A percentile compares a stretch with the other conserved stretches of the same genome.
phyloP scores from a whole-genome alignment of 2,113 vertebrate genomes.

The Kryptolebias marmoratus region DNA sequence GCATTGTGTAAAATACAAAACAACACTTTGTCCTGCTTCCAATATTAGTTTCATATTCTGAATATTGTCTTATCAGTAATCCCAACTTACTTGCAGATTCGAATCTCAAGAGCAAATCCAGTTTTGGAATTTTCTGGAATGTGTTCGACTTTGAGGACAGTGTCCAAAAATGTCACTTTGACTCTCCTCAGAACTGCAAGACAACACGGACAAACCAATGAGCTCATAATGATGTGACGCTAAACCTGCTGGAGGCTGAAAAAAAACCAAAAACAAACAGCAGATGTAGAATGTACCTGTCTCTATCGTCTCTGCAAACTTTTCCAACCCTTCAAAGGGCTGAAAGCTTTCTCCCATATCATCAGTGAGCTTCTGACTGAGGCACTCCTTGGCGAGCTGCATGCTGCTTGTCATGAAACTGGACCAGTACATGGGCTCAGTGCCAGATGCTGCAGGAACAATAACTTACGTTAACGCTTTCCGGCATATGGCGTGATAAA shows the following conservation, averaged over 20 bases:
- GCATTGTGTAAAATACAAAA: not conserved
- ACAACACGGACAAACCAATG: slow-evolving; percentile 19
- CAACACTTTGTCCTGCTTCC: not conserved
- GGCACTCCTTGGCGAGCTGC: slow-evolving; percentile 96
- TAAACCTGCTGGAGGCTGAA: not conserved
- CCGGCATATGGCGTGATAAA: not conserved
- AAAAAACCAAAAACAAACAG: not conserved
- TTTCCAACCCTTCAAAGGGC: slow-evolving; percentile 96
- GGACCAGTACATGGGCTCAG: slow-evolving; percentile 98
- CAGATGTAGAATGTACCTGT: slow-evolving; percentile 80
- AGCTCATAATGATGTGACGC: not conserved
- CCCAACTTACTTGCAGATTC: slow-evolving; percentile 88
- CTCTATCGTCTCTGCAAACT: slow-evolving; percentile 98
- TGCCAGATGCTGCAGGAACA: slow-evolving; percentile 85
- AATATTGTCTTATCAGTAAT: no score
- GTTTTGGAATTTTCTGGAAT: slow-evolving; percentile 96
- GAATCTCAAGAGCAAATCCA: slow-evolving; percentile 93
- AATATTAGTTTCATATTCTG: no score
- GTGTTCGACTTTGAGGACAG: slow-evolving; percentile 93
- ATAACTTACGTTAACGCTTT: not conserved
- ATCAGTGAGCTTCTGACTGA: slow-evolving; percentile 95
- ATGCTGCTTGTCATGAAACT: slow-evolving; percentile 99
- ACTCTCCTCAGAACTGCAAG: slow-evolving; percentile 93
- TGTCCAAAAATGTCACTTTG: slow-evolving; percentile 95
- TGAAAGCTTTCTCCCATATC: slow-evolving; percentile 95